These are phyloP conservation scores for Coleophora flavipennella DNA, from an alignment of 2,888 invertebrate genomes.

Conservation along the genomic window DNA sequence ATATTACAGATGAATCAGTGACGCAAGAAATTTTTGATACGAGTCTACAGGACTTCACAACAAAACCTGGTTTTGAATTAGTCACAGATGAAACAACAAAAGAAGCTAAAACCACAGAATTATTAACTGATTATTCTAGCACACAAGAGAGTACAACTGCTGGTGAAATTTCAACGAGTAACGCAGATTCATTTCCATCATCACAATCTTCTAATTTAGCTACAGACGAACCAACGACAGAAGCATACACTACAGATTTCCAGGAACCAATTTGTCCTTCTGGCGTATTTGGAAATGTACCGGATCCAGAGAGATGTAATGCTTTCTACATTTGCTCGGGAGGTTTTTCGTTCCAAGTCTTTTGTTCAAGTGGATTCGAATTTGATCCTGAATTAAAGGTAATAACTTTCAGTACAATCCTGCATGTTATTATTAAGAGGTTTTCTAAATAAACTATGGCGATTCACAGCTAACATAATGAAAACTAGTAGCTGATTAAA, in stretches of 20 bases:
- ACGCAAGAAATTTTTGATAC: slow-evolving; percentile 2
- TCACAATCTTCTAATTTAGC: neutral
- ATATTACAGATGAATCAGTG: neutral
- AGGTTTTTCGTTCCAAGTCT: slow-evolving; percentile 16
- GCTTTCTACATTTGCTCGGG: slow-evolving; percentile 24
- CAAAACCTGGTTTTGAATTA: neutral
- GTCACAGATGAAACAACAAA: slow-evolving; percentile 1
- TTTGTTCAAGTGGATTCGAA: slow-evolving; percentile 22
- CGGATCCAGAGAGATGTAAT: slow-evolving; percentile 27
- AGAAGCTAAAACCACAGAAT: slow-evolving; percentile 4
- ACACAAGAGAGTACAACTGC: neutral
- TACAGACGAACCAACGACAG: slow-evolving; percentile 4
- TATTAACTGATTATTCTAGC: slow-evolving; percentile 1
- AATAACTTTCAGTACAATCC: no score
- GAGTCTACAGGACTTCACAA: slow-evolving; percentile 1
- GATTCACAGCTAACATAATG: no score
- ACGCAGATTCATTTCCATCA: slow-evolving; percentile 1
- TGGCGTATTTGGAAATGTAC: slow-evolving; percentile 22
- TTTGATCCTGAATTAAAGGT: slow-evolving; percentile 17
- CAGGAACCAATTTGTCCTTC: slow-evolving; percentile 19
- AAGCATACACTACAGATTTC: slow-evolving; percentile 5
- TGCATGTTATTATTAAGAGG: no score
- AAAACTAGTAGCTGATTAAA: no score
- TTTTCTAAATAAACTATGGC: no score
- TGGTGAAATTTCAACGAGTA: no score